Evolutionary conservation across 2,797 vertebrate species (phyloP).

Genomic region (Hypotaenidia okinawae): DNA sequence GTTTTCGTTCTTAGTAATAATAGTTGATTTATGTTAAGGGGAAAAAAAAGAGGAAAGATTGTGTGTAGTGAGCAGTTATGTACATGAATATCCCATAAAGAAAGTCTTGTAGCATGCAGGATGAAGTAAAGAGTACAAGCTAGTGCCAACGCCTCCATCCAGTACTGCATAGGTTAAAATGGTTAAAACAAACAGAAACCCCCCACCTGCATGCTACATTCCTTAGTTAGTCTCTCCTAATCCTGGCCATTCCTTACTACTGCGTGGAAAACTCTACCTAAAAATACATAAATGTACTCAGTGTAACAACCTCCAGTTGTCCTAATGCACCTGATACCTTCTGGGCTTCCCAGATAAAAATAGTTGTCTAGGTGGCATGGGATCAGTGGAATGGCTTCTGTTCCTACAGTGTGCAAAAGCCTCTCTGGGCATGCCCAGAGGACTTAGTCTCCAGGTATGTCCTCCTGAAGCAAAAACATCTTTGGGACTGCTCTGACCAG

Average conservation of each 20-base stretch:
- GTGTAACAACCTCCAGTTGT: not conserved
- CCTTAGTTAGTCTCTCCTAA: not conserved
- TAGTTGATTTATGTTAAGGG: not conserved
- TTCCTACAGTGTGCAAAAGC: not conserved
- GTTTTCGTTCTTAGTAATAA: slow-evolving; percentile 27
- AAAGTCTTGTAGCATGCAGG: not conserved
- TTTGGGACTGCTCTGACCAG: not conserved
- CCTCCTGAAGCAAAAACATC: not conserved
- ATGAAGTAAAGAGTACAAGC: not conserved
- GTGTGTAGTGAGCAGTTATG: not conserved
- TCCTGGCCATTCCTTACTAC: not conserved
- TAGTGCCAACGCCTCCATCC: not conserved
- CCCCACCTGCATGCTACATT: not conserved
- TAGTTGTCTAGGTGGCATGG: not conserved
- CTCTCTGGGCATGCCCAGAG: not conserved
- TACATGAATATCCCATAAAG: not conserved
- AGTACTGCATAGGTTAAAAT: not conserved
- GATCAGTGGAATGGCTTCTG: not conserved
- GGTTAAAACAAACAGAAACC: not conserved
- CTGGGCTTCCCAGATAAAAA: not conserved
- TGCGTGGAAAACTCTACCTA: not conserved
- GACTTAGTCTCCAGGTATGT: not conserved
- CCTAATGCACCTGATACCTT: not conserved
- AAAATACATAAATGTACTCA: not conserved
- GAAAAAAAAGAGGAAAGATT: not conserved